Conservation (phyloP, 2,113 vertebrate genomes). For the Toxotes chatareus region DNA sequence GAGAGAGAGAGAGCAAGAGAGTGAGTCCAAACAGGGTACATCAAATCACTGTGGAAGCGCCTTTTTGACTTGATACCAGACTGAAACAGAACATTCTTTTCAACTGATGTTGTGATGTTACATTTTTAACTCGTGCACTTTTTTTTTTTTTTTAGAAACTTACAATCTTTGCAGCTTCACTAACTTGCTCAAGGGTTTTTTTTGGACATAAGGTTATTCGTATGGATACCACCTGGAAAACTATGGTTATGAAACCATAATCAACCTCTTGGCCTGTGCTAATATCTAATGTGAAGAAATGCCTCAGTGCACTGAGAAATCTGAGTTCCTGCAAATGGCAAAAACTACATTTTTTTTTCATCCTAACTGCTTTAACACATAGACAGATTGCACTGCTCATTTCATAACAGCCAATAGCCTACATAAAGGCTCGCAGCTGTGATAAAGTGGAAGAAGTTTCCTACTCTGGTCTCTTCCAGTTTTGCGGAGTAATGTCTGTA, state of each 20-base stretch:
- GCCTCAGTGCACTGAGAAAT: not conserved
- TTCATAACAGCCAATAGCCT: not conserved
- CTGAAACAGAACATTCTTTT: not conserved
- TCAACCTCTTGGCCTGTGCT: not conserved
- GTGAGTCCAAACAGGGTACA: not conserved
- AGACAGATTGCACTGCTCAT: no score
- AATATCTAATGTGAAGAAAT: not conserved
- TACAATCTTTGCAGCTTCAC: slow-evolving; percentile 7
- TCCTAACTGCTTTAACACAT: no score
- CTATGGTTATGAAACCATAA: not conserved
- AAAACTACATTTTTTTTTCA: not conserved
- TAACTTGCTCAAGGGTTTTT: not conserved
- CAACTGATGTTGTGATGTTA: slow-evolving; percentile 7
- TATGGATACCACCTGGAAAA: slow-evolving; percentile 1
- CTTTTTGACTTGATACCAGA: not conserved
- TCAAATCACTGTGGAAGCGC: not conserved
- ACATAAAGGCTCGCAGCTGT: not conserved
- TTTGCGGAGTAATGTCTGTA: not conserved
- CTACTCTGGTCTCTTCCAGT: not conserved
- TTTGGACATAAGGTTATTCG: not conserved
- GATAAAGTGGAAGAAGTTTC: no score
- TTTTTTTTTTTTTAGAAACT: not conserved
- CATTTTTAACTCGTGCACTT: not conserved
- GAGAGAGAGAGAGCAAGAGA: no score
- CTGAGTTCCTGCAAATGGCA: not conserved